Base-by-base conservation (phyloP, 1,140 invertebrate species). In the Temnothorax nylanderi region DNA sequence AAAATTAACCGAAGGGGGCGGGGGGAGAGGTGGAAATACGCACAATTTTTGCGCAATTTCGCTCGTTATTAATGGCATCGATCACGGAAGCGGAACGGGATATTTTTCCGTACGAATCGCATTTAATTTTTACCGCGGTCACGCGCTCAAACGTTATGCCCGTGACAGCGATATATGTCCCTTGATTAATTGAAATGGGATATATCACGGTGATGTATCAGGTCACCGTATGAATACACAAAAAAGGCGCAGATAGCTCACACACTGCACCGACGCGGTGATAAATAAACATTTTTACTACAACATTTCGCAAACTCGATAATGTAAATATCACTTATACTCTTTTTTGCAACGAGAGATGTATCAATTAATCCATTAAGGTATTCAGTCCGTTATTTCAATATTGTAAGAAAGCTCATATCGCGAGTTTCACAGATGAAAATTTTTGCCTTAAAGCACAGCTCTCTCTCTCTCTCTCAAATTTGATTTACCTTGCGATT, bases 151-250 rank as follows among this genome's bases (percentile, higher is more conserved):
- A 58, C 41, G 54, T 47, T 58, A 41, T 60, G 37, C 32, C 69
- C 8, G 67, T 75, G 80, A 84, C 69, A 84, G 41, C 69, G 54
- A 75, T 75, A 74, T 41, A 37, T 13, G 56, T 74, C 44, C 26
- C 54, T 84, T 84, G 80, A 84, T 84, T 84, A 84, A 84, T 84
- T 84, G 80, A 84, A 84, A 75, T 84, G 26, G 54, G 54, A 84
- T 84, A 84, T 75, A 75, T 84, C 54, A 56, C 69, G 18, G 80
- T 74, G 80, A 74, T 41, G 56, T 60, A 74, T 75, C 80, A 75
- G 54, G 37, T 84, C 54, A 74, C 18, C 67, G 11, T 26, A 74
- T 67, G n/a, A 74, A 62, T 60, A 34, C 13, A 18, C 56, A 44
- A 58, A 82, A 41, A 47, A 69, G 7, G 41, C 8, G 67, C 13